Evolutionary conservation across 2,797 vertebrate species (phyloP), one percentile per base, ranked within the genome.

Genomic region (Eidolon dupreanum): DNA sequence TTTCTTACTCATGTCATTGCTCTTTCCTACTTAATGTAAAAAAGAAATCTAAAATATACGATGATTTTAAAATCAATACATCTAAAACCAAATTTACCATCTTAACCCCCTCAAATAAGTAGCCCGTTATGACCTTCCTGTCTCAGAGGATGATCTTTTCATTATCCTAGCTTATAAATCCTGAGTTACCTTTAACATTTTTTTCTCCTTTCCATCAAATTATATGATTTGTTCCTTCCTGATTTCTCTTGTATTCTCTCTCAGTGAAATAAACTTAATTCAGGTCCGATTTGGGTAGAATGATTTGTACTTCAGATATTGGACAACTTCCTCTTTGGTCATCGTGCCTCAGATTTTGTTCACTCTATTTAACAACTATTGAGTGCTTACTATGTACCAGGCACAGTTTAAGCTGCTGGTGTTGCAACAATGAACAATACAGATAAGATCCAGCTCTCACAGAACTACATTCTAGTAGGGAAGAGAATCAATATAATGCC

Each of bases 211-310:
- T 55, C 22, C 31, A 83, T 26, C 61, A 77, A 43, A 59, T 57
- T 43, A 31, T 6, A 1, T 13, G 10, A 68, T 36, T 55, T 46
- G 8, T 88, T 59, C 33, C 31, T 59, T 91, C 83, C 88, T 10
- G 20, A 13, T 84, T 91, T 59, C 77, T 38, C 31, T 91, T 63
- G 12, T 11, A 59, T 59, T 49, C 49, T 49, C 49, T 84, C 31
- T 91, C 43, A 68, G 41, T 84, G 65, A 96, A 77, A 93, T 38
- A 57, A 79, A 73, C 49, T 36, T 82, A 83, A 71, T 41, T 73
- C 22, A 26, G 28, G 43, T 77, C 22, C 20, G 38, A 55, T 22
- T 1, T 36, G n/a, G 43, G 17, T 28, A 57, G 53, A 71, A 49
- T 63, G 49, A 82, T 41, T 63, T 77, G 61, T 9, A 75, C 5